Evolutionary conservation across 2,113 vertebrate species (phyloP).

Genomic region (Brevimyrus niger): DNA sequence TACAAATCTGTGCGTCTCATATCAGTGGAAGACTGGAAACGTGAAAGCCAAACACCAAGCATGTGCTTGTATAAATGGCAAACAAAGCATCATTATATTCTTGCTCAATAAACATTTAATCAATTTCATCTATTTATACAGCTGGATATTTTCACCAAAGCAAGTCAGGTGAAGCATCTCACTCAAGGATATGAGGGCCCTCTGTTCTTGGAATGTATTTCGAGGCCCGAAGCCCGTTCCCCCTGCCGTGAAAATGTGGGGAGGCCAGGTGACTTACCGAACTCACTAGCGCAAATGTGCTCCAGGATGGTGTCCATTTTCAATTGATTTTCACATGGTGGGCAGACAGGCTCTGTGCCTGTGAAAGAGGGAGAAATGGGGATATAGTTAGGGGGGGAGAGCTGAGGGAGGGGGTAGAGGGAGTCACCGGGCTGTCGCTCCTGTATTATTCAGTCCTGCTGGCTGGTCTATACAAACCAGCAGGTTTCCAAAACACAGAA

Average conservation of each 20-base stretch:
- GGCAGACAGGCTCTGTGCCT: slow-evolving; percentile 68
- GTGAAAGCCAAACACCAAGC: not conserved
- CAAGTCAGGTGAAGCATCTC: not conserved
- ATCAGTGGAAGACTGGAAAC: not conserved
- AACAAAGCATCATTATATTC: not conserved
- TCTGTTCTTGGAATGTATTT: not conserved
- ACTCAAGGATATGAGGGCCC: not conserved
- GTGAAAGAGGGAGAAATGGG: not conserved
- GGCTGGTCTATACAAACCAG: not conserved
- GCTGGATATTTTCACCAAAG: not conserved
- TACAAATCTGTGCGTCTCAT: not conserved
- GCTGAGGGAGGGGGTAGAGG: not conserved
- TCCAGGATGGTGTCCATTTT: slow-evolving; percentile 85
- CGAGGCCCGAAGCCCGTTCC: not conserved
- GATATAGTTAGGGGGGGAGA: not conserved
- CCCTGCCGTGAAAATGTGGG: not conserved
- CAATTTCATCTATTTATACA: not conserved
- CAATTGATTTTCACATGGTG: slow-evolving; percentile 90
- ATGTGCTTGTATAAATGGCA: not conserved
- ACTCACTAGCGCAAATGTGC: slow-evolving; percentile 94
- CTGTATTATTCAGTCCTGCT: not conserved
- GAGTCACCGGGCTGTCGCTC: not conserved
- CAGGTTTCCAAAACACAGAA: not conserved
- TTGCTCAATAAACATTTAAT: not conserved
- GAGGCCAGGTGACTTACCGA: slow-evolving; percentile 68